Evolutionary conservation across 2,113 vertebrate species (phyloP), one percentile per base, ranked within the genome.

Genomic region (Halcyon malimbica): DNA sequence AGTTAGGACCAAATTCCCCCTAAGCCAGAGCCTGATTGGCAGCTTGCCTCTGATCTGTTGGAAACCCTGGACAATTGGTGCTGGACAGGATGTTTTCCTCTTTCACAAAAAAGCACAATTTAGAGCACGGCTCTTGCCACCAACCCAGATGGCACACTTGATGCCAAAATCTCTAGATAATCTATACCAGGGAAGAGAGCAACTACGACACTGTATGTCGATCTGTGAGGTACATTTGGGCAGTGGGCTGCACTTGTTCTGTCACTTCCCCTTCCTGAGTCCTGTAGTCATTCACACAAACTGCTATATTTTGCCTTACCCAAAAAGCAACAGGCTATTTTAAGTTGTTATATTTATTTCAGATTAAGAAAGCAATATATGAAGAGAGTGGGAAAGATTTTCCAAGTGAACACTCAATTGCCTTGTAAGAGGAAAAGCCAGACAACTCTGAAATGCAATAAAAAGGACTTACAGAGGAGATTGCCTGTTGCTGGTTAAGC

Each of bases 311-410:
- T 92, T 74, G 51, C 68, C 51, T 75, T 48, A 44, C 21, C 41
- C 10, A 21, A 89, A 89, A 84, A 76, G 50, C 44, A 92, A 87
- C 37, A 73, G 48, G 87, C 11, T 90, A 53, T 76, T 96, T 92
- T 80, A 88, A 67, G 54, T 70, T 54, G 15, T 87, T 82, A 50
- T 59, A 48, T 89, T 82, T 93, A 79, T 93, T 93, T 91, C 50
- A 42, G 69, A 93, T 83, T 87, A 91, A 92, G 62, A 91, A 94
- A 89, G 68, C 39, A 96, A 87, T 81, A 88, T 86, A 87, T 93
- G 77, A 94, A 75, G 86, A 83, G 29, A 79, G 62, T 19, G 28
- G 39, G 57, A 84, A 89, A 92, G 83, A 73, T 87, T 96, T 91
- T 76, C 48, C 68, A 84, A 93, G 81, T 33, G 74, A 96, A 81